These are phyloP conservation scores for Pilophorus perplexus DNA, from an alignment of 2,888 invertebrate genomes.

Conservation along the genomic window DNA sequence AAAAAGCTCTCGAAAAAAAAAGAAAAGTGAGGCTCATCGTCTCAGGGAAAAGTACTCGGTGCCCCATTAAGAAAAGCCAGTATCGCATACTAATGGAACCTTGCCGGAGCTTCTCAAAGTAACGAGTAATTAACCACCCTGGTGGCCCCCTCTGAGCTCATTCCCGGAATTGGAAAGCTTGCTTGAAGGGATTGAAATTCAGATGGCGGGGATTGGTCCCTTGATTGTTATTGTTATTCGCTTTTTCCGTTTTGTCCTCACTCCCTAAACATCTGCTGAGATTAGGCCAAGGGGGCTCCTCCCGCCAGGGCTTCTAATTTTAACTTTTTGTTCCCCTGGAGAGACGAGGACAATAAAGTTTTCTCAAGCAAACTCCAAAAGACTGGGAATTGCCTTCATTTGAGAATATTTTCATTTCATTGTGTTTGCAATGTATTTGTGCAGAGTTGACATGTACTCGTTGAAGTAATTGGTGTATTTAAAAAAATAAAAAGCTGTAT, in stretches of 20 bases:
- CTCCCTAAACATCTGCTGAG: slow-evolving; percentile 12
- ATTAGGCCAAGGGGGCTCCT: too few species aligned
- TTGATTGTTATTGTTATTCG: slow-evolving; percentile 34
- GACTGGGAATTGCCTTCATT: too few species aligned
- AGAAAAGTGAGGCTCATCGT: background rate
- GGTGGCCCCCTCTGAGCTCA: background rate
- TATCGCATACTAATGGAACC: slow-evolving; percentile 30
- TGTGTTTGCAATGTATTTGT: too few species aligned
- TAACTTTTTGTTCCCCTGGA: too few species aligned
- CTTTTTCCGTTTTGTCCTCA: background rate
- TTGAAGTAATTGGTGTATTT: too few species aligned
- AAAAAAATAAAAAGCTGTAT: too few species aligned
- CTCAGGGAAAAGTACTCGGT: slow-evolving; percentile 13
- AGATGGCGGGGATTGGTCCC: slow-evolving; percentile 25
- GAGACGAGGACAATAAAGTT: too few species aligned
- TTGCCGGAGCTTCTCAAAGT: background rate
- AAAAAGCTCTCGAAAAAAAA: too few species aligned
- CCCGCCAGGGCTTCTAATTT: too few species aligned
- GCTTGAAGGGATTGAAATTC: slow-evolving; percentile 25
- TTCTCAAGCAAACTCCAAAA: too few species aligned
- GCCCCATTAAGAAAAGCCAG: slow-evolving; percentile 21
- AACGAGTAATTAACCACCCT: background rate
- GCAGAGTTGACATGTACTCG: too few species aligned
- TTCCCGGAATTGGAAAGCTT: slow-evolving; percentile 19
- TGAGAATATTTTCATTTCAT: too few species aligned